These are phyloP conservation scores for Lasioglossum lativentre DNA, from an alignment of 2,888 invertebrate species.

Conservation along the genomic window DNA sequence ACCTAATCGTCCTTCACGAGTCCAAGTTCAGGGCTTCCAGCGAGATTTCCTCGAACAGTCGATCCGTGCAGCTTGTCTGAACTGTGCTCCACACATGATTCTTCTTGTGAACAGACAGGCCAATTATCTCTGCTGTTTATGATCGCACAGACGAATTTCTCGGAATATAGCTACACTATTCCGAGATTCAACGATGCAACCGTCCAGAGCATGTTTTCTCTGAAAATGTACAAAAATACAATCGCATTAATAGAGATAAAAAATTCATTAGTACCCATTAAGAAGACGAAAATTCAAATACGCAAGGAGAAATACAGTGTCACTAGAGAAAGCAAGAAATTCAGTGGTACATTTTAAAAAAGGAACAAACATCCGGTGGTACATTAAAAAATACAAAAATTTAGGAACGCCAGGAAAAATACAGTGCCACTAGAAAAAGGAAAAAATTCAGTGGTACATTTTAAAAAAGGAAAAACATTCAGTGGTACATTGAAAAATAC, in stretches of 20 bases:
- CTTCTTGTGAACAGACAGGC: neutral
- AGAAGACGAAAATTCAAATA: no score
- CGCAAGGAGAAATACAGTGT: no score
- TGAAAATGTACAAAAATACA: neutral
- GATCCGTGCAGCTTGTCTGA: neutral
- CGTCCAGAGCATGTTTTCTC: neutral
- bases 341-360: no score
- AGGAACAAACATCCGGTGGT: no score
- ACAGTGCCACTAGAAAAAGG: neutral
- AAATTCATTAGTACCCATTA: no score
- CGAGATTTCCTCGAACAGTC: constrained; percentile 33
- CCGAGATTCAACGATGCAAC: neutral
- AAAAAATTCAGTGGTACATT: no score
- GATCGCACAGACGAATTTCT: neutral
- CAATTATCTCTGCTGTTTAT: neutral
- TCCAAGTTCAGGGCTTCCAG: constrained; percentile 65
- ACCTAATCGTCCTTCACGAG: constrained; percentile 60
- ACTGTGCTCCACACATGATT: neutral
- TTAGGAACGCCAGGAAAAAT: neutral
- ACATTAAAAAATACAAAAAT: no score
- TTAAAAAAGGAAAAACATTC: neutral
- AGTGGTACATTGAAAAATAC: no score
- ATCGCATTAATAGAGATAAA: neutral
- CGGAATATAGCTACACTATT: neutral
- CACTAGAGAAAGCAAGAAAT: no score